A percentile compares a stretch with the other conserved stretches of the same genome.
These are phyloP conservation scores for Atherinomorus stipes DNA, from an alignment of 2,113 vertebrate species.

Conservation along the genomic window DNA sequence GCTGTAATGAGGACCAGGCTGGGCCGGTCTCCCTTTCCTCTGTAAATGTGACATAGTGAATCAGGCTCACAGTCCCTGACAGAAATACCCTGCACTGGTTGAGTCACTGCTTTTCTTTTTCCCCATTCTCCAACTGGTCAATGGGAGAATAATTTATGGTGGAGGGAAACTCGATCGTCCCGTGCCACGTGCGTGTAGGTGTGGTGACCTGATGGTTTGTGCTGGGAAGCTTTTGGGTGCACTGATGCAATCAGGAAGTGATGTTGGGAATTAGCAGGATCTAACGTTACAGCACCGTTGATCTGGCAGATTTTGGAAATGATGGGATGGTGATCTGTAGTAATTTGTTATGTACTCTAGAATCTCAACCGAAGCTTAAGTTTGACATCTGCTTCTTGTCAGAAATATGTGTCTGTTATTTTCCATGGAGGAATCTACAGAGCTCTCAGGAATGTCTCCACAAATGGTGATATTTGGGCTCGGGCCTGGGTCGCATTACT, in stretches of 20 bases:
- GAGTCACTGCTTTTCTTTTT: not conserved
- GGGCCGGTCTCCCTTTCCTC: constrained; percentile 21
- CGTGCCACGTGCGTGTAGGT: constrained; percentile 9
- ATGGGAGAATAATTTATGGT: constrained; percentile 43
- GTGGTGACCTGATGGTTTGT: constrained; percentile 49
- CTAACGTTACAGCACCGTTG: constrained; percentile 62
- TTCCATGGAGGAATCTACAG: not conserved
- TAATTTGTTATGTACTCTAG: constrained; percentile 66
- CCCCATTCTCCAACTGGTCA: constrained; percentile 24
- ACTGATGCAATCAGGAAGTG: constrained; percentile 69
- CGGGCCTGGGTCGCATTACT: not conserved
- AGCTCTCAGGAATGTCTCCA: constrained; percentile 66
- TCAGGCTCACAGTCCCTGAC: constrained; percentile 65
- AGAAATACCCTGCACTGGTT: constrained; percentile 57
- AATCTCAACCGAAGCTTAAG: constrained; percentile 51
- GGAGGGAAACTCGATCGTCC: constrained; percentile 15
- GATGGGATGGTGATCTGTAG: constrained; percentile 44
- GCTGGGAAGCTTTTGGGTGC: constrained; percentile 30
- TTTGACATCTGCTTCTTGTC: constrained; percentile 79
- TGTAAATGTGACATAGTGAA: constrained; percentile 72
- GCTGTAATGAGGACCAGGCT: constrained; percentile 79
- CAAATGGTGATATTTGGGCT: constrained; percentile 53
- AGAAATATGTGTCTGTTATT: constrained; percentile 4
- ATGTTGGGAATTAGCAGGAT: constrained; percentile 61
- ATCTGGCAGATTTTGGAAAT: constrained; percentile 64